These are phyloP conservation scores for Alosa sapidissima DNA, from an alignment of 2,797 vertebrate species.

Conservation along the genomic window DNA sequence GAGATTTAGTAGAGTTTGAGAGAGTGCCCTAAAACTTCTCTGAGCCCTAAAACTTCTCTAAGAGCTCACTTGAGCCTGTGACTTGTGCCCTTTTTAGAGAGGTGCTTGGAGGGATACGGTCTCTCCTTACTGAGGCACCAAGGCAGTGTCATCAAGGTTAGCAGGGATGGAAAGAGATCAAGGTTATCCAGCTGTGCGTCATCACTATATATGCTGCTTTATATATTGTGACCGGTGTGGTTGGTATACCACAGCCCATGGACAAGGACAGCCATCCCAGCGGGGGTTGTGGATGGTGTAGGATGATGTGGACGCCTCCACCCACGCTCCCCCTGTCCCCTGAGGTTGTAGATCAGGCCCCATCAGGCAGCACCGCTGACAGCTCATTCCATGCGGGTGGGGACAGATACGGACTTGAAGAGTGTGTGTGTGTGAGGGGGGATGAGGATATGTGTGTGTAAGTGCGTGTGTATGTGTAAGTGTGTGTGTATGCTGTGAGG, in stretches of 20 bases:
- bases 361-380: constrained; percentile 64
- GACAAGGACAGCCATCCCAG: constrained; percentile 62
- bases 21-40: not conserved
- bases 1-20: not conserved
- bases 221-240: constrained; percentile 57
- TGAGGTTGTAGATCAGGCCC: constrained; percentile 66
- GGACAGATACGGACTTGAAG: constrained; percentile 52
- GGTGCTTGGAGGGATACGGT: not conserved
- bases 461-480: not conserved
- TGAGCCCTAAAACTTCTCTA: not conserved
- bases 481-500: not conserved
- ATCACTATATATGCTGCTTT: constrained; percentile 18
- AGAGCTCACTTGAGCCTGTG: not conserved
- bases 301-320: not conserved
- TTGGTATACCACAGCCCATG: constrained; percentile 54
- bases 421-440: not conserved
- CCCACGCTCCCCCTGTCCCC: not conserved
- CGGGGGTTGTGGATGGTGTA: constrained; percentile 22
- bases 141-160: not conserved
- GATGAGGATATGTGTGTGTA: not conserved
- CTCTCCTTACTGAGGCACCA: not conserved
- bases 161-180: not conserved
- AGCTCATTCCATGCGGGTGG: constrained; percentile 63
- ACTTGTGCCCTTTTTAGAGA: not conserved
- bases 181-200: not conserved